Conservation (phyloP, 2,888 invertebrate species). For the Meganola albula region DNA sequence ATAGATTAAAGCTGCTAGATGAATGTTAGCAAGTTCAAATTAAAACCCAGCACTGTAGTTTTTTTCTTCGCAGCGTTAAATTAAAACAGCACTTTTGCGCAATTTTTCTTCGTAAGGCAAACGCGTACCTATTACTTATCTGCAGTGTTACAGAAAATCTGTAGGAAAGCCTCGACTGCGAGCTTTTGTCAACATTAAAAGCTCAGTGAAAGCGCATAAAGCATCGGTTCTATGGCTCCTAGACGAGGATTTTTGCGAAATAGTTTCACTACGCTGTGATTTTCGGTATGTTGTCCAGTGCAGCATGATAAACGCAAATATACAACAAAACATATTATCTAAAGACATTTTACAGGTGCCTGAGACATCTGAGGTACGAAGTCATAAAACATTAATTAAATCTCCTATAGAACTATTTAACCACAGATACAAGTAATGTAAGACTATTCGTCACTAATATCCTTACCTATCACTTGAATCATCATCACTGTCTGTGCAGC, state of each 20-base stretch:
- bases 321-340: conserved; percentile 3
- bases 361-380: background rate
- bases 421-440: background rate
- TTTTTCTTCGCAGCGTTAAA: too few relatives aligned
- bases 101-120: conserved; percentile 11
- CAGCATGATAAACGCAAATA: background rate
- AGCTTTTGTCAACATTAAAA: conserved; percentile 34
- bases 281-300: too few relatives aligned
- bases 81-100: too few relatives aligned
- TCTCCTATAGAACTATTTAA: background rate
- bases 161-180: conserved; percentile 25
- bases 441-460: background rate
- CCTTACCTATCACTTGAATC: background rate
- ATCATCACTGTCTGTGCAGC: too few relatives aligned
- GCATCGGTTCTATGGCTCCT: conserved; percentile 21
- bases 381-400: background rate
- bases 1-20: too few relatives aligned
- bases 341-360: background rate
- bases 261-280: conserved; percentile 25
- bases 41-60: too few relatives aligned
- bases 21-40: too few relatives aligned
- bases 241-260: conserved; percentile 24
- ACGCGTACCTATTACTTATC: conserved; percentile 21
- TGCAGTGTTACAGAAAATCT: conserved; percentile 28
- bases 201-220: conserved; percentile 33